Percentiles rank a stretch among this genome's conserved stretches.
Evolutionary conservation across 2,888 invertebrate species (phyloP).

Genomic region (Euzophera pinguis): DNA sequence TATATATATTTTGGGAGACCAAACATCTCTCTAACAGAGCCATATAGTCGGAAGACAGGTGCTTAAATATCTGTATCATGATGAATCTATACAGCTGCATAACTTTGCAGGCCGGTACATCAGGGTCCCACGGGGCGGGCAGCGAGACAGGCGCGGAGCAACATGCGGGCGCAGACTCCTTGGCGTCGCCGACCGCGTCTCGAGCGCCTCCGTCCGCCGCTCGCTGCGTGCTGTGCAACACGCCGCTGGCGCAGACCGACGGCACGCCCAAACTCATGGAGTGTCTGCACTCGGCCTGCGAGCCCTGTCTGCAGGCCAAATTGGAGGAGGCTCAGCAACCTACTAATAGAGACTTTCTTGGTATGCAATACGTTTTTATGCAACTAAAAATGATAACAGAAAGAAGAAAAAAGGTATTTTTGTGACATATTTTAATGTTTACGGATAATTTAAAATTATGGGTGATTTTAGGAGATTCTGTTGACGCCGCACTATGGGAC

Average conservation of each 20-base stretch:
- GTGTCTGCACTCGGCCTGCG: conserved; percentile 93
- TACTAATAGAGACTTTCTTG: conserved; percentile 58
- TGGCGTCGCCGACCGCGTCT: conserved; percentile 52
- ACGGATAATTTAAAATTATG: no score
- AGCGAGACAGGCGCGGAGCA: conserved; percentile 25
- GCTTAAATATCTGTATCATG: no score
- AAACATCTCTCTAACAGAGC: no score
- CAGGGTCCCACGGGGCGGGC: conserved; percentile 19
- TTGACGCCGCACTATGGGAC: no score
- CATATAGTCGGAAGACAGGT: no score
- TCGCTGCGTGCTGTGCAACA: conserved; percentile 78
- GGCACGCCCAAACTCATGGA: conserved; percentile 89
- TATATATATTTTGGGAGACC: no score
- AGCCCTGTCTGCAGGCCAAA: conserved; percentile 85
- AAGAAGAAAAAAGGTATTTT: no score
- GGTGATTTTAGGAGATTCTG: no score
- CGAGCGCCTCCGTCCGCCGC: conserved; percentile 45
- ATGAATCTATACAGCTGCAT: no score
- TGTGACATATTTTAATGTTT: no score
- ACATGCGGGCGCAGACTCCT: conserved; percentile 55
- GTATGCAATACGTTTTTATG: conserved; percentile 31
- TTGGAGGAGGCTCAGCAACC: conserved; percentile 66
- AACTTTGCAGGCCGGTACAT: conserved; percentile 13
- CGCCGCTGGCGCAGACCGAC: conserved; percentile 49
- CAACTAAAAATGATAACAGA: no score